Evolutionary conservation across 2,888 invertebrate genomes (phyloP).

Genomic region (Zaprionus bogoriensis): DNA sequence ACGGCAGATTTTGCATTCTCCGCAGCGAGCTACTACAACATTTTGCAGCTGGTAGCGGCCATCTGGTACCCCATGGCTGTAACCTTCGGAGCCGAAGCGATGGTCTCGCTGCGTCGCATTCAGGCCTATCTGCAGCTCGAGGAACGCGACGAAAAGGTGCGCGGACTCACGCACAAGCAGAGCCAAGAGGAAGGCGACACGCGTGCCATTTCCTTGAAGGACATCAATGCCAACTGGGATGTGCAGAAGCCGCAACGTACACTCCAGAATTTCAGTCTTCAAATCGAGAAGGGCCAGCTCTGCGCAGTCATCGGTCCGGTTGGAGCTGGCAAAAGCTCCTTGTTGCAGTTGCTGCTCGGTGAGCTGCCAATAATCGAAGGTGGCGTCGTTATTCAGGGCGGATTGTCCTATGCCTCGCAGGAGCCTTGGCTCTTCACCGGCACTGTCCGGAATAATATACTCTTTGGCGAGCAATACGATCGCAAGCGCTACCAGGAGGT

Average conservation of each 20-base stretch:
- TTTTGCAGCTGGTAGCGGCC: conserved; percentile 86
- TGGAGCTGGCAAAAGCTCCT: conserved; percentile 89
- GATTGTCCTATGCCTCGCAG: conserved; percentile 86
- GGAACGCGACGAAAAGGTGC: conserved; percentile 83
- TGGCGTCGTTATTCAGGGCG: conserved; percentile 84
- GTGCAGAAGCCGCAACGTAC: conserved; percentile 84
- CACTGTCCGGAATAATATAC: conserved; percentile 88
- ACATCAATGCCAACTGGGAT: conserved; percentile 84
- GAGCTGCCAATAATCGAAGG: conserved; percentile 85
- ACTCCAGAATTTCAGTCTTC: conserved; percentile 84
- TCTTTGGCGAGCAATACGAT: conserved; percentile 88
- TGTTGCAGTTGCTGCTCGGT: conserved; percentile 85
- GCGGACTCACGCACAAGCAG: conserved; percentile 75
- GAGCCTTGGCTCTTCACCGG: conserved; percentile 88
- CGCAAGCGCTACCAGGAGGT: conserved; percentile 86
- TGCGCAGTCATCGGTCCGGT: conserved; percentile 94
- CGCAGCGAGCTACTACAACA: conserved; percentile 90
- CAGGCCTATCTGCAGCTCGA: conserved; percentile 85
- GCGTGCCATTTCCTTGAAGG: conserved; percentile 82
- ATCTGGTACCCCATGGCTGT: conserved; percentile 86
- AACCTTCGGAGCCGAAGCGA: conserved; percentile 85
- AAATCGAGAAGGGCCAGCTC: conserved; percentile 86
- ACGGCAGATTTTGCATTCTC: conserved; percentile 89
- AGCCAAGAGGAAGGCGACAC: conserved; percentile 55
- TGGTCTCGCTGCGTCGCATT: conserved; percentile 84